Evolutionary conservation across 2,888 invertebrate genomes (phyloP), one percentile per base, ranked within the genome.

Genomic region (Lasius fuliginosus): DNA sequence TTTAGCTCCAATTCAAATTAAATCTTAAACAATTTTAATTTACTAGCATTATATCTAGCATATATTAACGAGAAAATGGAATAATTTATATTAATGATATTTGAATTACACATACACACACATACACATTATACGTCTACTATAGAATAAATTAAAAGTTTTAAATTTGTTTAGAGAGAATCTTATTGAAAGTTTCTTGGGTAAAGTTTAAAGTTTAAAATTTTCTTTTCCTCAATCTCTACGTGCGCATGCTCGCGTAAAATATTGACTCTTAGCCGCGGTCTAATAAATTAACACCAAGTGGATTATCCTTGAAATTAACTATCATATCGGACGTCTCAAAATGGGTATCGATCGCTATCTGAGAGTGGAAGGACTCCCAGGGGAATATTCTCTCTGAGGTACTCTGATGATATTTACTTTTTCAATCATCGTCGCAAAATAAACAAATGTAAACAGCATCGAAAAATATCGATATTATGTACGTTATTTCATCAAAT

Each of bases 301-400:
- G 76, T 76, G n/a, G 76, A 76, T 76, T 76, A 76, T 76, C 36
- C 67, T 76, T 67, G 67, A 67, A 56, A 76, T 76, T 67, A 76
- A 76, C 67, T 40, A 67, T 56, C 53, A 23, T 53, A 15, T 15
- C 65, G 36, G 18, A 18, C 53, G 53, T 18, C 27, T 76, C 27
- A 27, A 76, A 67, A 76, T 76, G 67, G 11, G 3, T 76, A 76
- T 76, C 27, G 76, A 76, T 40, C 67, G 67, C 1, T 15, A 18
- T 53, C 76, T 36, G 76, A 56, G 18, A 40, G 27, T 12, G 27
- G 36, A 12, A n/a, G 40, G 27, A 15, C 5, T n/a, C 12, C 5
- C 18, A 9, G 4, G 27, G 12, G 27, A 67, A 67, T 67, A 76
- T 67, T 53, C 40, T 53, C 36, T 27, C 23, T 56, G 64, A 42